phyloP scores from a whole-genome alignment of 2,797 vertebrate genomes.

The Gallirallus australis region DNA sequence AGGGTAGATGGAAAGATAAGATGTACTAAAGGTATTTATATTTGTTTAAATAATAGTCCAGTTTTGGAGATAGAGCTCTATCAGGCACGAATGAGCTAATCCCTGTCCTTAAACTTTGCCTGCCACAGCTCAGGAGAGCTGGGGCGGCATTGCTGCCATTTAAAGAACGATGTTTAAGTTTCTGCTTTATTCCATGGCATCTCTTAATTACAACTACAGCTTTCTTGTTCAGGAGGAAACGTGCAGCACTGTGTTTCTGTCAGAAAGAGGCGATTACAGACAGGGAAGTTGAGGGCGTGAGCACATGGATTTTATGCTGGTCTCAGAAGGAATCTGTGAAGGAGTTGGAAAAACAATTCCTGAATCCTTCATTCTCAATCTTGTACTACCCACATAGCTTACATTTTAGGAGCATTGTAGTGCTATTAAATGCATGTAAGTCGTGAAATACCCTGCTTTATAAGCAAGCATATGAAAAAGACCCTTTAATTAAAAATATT shows the following conservation, averaged over 20 bases:
- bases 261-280: not conserved
- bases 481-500: not conserved
- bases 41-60: conserved; percentile 54
- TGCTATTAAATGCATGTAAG: not conserved
- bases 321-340: not conserved
- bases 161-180: conserved; percentile 6
- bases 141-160: not conserved
- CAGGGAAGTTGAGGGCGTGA: not conserved
- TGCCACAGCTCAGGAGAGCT: not conserved
- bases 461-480: not conserved
- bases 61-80: conserved; percentile 39
- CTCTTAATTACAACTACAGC: not conserved
- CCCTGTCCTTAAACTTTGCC: conserved; percentile 14
- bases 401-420: not conserved
- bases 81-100: conserved; percentile 36
- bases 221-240: not conserved
- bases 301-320: not conserved
- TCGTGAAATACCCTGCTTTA: not conserved
- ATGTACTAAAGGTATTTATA: conserved; percentile 48
- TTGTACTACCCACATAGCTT: not conserved
- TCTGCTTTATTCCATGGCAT: not conserved
- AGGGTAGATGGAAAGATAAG: conserved; percentile 44
- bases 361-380: not conserved
- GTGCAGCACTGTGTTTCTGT: not conserved
- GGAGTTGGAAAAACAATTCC: not conserved